These are phyloP conservation scores for Paralichthys olivaceus DNA, from an alignment of 2,113 vertebrate genomes.

Conservation along the genomic window DNA sequence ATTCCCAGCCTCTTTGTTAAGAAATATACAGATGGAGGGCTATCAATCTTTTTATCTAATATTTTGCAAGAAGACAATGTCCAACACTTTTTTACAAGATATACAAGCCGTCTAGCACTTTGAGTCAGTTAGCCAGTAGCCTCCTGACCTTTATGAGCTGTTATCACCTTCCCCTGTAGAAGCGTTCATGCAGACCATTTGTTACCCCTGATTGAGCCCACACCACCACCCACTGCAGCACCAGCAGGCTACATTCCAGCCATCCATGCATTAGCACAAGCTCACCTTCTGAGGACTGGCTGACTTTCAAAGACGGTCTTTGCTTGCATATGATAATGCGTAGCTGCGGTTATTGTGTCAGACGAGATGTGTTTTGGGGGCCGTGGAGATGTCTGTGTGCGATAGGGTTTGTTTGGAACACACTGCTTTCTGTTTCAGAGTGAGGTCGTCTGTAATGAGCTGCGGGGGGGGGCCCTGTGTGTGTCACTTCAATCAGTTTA, in stretches of 20 bases:
- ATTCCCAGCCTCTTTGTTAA: too few relatives aligned
- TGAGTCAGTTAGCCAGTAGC: conserved; percentile 19
- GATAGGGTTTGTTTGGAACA: conserved; percentile 57
- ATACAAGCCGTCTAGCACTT: background rate
- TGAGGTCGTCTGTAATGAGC: conserved; percentile 54
- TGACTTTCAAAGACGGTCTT: conserved; percentile 49
- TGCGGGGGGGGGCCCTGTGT: conserved; percentile 44
- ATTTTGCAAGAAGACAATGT: background rate
- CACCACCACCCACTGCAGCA: conserved; percentile 4
- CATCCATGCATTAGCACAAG: conserved; percentile 39
- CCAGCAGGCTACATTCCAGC: conserved; percentile 28
- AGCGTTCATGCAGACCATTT: conserved; percentile 10
- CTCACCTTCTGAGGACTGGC: conserved; percentile 57
- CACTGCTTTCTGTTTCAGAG: conserved; percentile 29
- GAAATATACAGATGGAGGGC: background rate
- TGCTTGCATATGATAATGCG: conserved; percentile 48
- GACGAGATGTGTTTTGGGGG: conserved; percentile 65
- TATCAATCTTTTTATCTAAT: background rate
- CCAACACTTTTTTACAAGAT: background rate
- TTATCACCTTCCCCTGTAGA: conserved; percentile 31
- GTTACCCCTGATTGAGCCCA: background rate
- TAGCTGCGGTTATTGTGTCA: conserved; percentile 61
- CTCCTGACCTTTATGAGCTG: conserved; percentile 38
- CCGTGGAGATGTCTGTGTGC: conserved; percentile 63
- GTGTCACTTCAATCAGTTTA: conserved; percentile 57